phyloP scores from a whole-genome alignment of 2,797 vertebrate species.

The Pachyuromys duprasi region DNA sequence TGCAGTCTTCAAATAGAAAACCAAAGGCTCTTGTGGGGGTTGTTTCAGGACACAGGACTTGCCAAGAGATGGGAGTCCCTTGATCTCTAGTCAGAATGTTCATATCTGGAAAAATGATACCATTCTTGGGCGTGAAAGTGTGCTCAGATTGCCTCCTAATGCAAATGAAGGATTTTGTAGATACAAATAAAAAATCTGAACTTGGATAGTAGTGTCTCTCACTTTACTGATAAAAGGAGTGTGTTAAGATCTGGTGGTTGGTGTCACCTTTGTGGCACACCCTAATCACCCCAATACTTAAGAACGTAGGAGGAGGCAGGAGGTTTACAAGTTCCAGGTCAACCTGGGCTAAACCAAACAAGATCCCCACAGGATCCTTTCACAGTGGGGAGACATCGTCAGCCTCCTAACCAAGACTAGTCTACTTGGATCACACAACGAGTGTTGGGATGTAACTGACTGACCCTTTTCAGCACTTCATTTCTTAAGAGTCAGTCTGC shows the following conservation, averaged over 20 bases:
- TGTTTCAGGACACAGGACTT: neutral
- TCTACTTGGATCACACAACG: constrained; percentile 52
- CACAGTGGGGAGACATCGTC: neutral
- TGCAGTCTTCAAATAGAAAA: neutral
- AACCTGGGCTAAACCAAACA: neutral
- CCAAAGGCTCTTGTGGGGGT: neutral
- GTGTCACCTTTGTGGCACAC: too few relatives aligned
- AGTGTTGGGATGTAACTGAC: constrained; percentile 27
- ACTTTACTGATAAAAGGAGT: constrained; percentile 20
- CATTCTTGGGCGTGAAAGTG: constrained; percentile 3
- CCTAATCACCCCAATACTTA: neutral
- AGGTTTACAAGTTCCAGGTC: neutral
- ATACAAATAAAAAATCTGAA: constrained; percentile 30
- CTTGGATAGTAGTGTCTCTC: neutral
- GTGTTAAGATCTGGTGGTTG: neutral
- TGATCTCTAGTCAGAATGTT: constrained; percentile 18
- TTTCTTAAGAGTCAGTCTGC: constrained; percentile 23
- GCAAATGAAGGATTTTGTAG: constrained; percentile 12
- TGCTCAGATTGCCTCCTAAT: neutral
- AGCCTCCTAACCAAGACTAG: constrained; percentile 38
- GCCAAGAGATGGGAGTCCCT: neutral
- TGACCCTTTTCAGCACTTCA: constrained; percentile 52
- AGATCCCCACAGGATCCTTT: neutral
- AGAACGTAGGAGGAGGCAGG: neutral
- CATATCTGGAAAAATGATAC: neutral